Evolutionary conservation across 1,140 invertebrate species (phyloP).

Genomic region (Coptotermes formosanus): DNA sequence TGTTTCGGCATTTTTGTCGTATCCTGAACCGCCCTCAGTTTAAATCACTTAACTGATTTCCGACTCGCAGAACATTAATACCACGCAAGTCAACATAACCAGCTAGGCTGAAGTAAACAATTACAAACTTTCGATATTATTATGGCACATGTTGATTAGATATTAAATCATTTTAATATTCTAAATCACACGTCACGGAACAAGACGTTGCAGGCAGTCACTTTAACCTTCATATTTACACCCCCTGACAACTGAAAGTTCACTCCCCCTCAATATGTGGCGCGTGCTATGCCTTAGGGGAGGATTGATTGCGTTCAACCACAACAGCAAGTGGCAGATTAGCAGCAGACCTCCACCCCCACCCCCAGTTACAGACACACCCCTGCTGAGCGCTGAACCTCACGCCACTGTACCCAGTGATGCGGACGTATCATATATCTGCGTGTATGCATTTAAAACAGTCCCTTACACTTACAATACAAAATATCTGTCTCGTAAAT

Average conservation of each 20-base stretch:
- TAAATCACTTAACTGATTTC: too few relatives aligned
- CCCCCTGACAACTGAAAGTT: neutral
- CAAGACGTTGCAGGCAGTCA: neutral
- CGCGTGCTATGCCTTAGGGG: neutral
- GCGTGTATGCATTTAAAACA: neutral
- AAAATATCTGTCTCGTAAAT: too few relatives aligned
- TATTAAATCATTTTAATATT: neutral
- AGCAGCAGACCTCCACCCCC: neutral
- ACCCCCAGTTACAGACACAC: neutral
- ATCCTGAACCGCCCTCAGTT: too few relatives aligned
- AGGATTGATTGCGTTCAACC: neutral
- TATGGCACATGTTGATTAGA: neutral
- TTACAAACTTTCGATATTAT: neutral
- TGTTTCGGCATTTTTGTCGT: too few relatives aligned
- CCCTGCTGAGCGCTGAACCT: neutral
- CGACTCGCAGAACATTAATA: too few relatives aligned
- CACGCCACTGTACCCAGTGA: neutral
- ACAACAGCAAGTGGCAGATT: slow-evolving; percentile 17
- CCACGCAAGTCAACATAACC: too few relatives aligned
- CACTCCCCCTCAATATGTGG: neutral
- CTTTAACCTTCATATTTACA: neutral
- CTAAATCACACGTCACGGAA: neutral
- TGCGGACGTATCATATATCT: neutral
- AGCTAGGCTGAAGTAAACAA: neutral
- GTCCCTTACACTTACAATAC: too few relatives aligned